Evolutionary conservation across 2,888 invertebrate species (phyloP).

Genomic region (Cephus rjabovi): DNA sequence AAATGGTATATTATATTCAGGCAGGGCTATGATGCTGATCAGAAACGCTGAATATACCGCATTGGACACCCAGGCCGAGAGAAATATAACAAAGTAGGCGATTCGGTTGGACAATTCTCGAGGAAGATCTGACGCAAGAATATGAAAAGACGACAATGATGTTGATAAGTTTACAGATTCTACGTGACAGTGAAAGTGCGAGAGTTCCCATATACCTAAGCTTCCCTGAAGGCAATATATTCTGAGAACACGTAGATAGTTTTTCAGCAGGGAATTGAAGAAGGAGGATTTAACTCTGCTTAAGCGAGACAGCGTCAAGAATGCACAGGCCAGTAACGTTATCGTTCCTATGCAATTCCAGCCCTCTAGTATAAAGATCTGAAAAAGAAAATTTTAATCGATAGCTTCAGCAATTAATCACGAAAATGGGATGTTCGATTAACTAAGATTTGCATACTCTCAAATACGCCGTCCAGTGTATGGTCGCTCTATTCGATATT

Average conservation of each 20-base stretch:
- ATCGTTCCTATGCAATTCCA: not conserved
- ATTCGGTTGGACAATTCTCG: slow-evolving; percentile 39
- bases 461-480: slow-evolving; percentile 53
- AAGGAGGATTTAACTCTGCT: not conserved
- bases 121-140: slow-evolving; percentile 39
- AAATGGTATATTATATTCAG: slow-evolving; percentile 43
- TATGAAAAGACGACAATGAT: too few relatives aligned
- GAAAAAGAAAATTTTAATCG: too few relatives aligned
- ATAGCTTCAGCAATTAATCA: too few relatives aligned
- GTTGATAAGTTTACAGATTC: too few relatives aligned
- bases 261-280: slow-evolving; percentile 12
- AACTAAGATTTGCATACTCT: slow-evolving; percentile 32
- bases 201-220: slow-evolving; percentile 18
- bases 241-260: slow-evolving; percentile 26
- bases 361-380: too few relatives aligned
- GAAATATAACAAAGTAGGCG: slow-evolving; percentile 49
- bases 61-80: slow-evolving; percentile 44
- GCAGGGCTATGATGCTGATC: slow-evolving; percentile 44
- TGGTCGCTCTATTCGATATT: slow-evolving; percentile 24
- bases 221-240: slow-evolving; percentile 41
- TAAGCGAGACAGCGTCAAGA: too few relatives aligned
- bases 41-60: slow-evolving; percentile 53
- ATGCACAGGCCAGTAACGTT: slow-evolving; percentile 8
- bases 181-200: too few relatives aligned
- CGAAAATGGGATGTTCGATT: not conserved